Conservation (phyloP, 2,888 invertebrate genomes). For the Epirrhoe alternata region DNA sequence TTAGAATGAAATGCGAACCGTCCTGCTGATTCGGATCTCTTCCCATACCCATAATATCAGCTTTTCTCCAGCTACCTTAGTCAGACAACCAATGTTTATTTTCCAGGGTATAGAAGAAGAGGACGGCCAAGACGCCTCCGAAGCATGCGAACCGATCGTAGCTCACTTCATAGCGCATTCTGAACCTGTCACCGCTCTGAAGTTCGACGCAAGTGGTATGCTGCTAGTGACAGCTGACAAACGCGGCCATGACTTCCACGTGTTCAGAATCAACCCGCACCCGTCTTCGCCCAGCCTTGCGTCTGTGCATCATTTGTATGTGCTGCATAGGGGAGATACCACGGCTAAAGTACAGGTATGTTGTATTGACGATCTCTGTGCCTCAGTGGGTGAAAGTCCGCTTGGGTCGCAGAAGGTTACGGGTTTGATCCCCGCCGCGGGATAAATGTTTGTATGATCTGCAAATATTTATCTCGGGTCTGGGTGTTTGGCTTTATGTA, state of each 20-base stretch:
- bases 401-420: no score
- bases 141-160: conserved; percentile 90
- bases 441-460: no score
- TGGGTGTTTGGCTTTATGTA: no score
- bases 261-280: conserved; percentile 97
- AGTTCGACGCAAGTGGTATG: conserved; percentile 96
- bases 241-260: conserved; percentile 97
- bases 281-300: conserved; percentile 94
- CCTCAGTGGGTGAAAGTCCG: no score
- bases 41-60: not conserved
- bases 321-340: conserved; percentile 97
- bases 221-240: conserved; percentile 95
- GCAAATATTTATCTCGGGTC: no score
- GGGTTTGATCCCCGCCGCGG: no score
- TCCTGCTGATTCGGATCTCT: no score
- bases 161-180: conserved; percentile 96
- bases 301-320: conserved; percentile 97
- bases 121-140: conserved; percentile 85
- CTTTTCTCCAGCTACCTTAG: not conserved
- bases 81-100: not conserved
- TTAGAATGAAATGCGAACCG: no score
- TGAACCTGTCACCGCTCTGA: conserved; percentile 94
- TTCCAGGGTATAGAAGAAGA: conserved; percentile 79
- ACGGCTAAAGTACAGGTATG: conserved; percentile 94
- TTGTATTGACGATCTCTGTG: no score